phyloP scores from a whole-genome alignment of 2,113 vertebrate species.

The Myotis lucifugus region DNA sequence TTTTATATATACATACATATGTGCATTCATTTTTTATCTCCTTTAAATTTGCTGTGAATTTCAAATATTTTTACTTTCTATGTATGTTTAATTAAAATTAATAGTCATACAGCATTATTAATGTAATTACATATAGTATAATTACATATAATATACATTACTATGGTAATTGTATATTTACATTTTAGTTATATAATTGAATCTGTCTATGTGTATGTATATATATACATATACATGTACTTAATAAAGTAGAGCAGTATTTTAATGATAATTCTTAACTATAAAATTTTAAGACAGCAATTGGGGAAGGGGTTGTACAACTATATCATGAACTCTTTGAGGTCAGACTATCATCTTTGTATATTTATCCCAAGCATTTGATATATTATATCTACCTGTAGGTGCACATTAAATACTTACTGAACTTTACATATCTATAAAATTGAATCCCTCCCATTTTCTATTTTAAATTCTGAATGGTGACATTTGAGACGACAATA shows the following conservation, averaged over 20 bases:
- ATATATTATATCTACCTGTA: neutral
- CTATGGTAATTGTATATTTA: neutral
- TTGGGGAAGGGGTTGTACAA: neutral
- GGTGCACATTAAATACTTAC: neutral
- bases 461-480: constrained; percentile 48
- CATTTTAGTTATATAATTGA: neutral
- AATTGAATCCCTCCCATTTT: constrained; percentile 48
- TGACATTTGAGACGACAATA: neutral
- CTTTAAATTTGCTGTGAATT: constrained; percentile 6
- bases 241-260: neutral
- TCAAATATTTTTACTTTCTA: neutral
- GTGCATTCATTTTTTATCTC: neutral
- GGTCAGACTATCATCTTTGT: constrained; percentile 13
- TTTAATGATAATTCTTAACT: constrained; percentile 47
- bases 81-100: constrained; percentile 6
- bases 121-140: neutral
- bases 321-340: constrained; percentile 26
- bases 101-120: neutral
- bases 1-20: neutral
- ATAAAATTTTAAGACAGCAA: constrained; percentile 54
- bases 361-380: constrained; percentile 6
- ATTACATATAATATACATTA: neutral
- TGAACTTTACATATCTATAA: neutral
- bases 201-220: neutral
- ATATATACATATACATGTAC: neutral